Evolutionary conservation across 53 echinoderm and acorn worm species (phyloP).

Genomic region (Echinarachnius parma): DNA sequence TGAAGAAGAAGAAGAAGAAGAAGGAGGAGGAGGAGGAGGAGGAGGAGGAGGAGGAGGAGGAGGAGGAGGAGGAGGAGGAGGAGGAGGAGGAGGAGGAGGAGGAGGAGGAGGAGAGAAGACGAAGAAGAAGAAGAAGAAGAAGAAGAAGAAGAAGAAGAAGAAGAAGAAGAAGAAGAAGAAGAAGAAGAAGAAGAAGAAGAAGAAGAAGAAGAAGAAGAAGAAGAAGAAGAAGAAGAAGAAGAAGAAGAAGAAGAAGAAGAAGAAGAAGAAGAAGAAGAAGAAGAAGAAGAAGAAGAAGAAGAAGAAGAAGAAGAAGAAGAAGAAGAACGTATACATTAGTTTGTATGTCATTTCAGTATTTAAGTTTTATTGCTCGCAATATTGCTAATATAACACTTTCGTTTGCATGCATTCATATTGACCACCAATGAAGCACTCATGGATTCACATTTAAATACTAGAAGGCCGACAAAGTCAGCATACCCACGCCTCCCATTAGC

Average conservation of each 20-base stretch:
- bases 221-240: slow-evolving; percentile 27
- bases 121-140: too few relatives aligned
- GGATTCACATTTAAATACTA: too few relatives aligned
- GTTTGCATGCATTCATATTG: too few relatives aligned
- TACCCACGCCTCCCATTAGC: too few relatives aligned
- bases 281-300: slow-evolving; percentile 27
- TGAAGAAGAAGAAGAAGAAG: slow-evolving; percentile 5
- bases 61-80: neutral
- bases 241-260: slow-evolving; percentile 27
- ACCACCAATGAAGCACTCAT: too few relatives aligned
- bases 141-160: neutral
- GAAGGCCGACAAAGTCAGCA: too few relatives aligned
- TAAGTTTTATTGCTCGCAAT: too few relatives aligned
- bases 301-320: slow-evolving; percentile 27
- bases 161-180: neutral
- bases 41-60: neutral
- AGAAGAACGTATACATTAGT: too few relatives aligned
- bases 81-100: neutral
- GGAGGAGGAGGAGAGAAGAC: too few relatives aligned
- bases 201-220: slow-evolving; percentile 27
- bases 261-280: slow-evolving; percentile 27
- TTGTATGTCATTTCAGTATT: too few relatives aligned
- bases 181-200: neutral
- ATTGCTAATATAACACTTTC: too few relatives aligned
- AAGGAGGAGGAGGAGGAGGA: neutral